Conservation (phyloP, 1,140 invertebrate genomes). For the Eupristina koningsbergeri region DNA sequence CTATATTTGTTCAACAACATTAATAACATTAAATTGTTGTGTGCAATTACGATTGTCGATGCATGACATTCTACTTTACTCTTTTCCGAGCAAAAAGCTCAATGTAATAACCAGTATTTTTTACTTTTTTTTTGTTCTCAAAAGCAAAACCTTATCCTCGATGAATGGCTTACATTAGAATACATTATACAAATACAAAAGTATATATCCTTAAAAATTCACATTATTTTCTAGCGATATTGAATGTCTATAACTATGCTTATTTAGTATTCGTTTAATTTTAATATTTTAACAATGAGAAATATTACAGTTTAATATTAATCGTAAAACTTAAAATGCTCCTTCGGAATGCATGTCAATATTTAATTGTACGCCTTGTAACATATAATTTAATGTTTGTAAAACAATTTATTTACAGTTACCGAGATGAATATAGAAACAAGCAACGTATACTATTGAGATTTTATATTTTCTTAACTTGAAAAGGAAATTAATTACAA, state of each 20-base stretch:
- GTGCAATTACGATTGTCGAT: no score
- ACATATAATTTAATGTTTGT: no score
- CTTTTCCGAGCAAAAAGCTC: neutral
- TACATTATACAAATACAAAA: neutral
- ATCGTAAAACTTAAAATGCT: neutral
- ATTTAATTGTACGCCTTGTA: no score
- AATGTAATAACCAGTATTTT: neutral
- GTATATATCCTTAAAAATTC: neutral
- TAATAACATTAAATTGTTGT: no score
- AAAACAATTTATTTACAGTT: no score
- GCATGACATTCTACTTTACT: neutral
- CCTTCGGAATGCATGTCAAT: neutral
- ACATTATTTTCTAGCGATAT: neutral
- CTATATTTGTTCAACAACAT: no score
- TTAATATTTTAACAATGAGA: neutral
- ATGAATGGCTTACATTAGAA: slow-evolving; percentile 20
- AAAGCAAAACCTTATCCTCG: slow-evolving; percentile 10
- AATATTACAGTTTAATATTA: neutral
- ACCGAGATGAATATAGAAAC: no score
- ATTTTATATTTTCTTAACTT: no score
- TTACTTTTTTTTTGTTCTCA: neutral
- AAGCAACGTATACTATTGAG: no score
- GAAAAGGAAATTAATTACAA: no score
- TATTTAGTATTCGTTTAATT: neutral
- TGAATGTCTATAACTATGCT: neutral